Evolutionary conservation across 2,888 invertebrate genomes (phyloP).

Genomic region (Stomorhina lunata): DNA sequence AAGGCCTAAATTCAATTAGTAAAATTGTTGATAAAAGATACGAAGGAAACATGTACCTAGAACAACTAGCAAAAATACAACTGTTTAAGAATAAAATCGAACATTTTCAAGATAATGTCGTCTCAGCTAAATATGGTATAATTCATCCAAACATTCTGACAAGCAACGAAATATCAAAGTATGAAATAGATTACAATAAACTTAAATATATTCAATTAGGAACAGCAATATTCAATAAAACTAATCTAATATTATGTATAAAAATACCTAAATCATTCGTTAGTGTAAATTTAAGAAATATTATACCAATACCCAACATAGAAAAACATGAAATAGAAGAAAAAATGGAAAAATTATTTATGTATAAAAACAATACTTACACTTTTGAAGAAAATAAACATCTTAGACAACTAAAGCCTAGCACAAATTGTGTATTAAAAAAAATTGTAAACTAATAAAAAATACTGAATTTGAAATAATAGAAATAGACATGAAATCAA

Average conservation of each 20-base stretch:
- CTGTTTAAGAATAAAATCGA: not conserved
- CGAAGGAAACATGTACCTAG: not conserved
- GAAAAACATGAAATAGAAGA: no score
- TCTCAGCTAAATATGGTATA: not conserved
- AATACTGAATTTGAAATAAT: not conserved
- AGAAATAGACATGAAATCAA: not conserved
- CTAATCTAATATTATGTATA: not conserved
- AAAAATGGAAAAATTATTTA: no score
- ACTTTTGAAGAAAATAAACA: no score
- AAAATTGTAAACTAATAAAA: not conserved
- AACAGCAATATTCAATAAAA: no score
- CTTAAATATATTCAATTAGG: not conserved
- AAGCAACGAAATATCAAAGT: not conserved
- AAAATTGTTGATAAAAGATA: no score
- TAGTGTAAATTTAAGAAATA: not conserved
- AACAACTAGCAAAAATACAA: conserved; percentile 4
- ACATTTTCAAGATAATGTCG: not conserved
- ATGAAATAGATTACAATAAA: not conserved
- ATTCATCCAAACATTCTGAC: not conserved
- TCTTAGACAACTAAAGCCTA: no score
- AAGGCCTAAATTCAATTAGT: no score
- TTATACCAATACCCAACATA: no score
- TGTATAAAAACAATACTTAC: no score
- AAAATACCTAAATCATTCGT: not conserved
- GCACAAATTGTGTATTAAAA: no score